Evolutionary conservation across 2,113 vertebrate species (phyloP).

Genomic region (Arvicanthis niloticus): DNA sequence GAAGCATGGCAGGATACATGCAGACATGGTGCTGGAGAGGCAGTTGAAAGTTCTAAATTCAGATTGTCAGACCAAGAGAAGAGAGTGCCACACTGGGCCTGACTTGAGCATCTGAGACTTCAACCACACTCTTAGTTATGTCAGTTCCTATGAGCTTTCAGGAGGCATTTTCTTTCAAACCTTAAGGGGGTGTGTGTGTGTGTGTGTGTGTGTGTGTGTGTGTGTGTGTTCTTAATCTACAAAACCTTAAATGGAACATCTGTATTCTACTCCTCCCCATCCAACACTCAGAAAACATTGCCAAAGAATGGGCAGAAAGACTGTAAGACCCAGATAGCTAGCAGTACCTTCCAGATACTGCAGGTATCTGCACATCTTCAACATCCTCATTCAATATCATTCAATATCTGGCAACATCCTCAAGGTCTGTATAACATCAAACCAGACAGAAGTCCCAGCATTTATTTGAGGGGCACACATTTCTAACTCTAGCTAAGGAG

Average conservation of each 20-base stretch:
- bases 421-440: background rate
- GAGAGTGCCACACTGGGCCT: background rate
- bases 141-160: background rate
- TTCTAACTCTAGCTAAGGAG: background rate
- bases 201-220: no score
- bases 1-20: background rate
- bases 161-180: background rate
- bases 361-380: background rate
- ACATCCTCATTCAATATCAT: no score
- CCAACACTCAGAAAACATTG: background rate
- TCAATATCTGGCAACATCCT: background rate
- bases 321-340: background rate
- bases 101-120: background rate
- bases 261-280: background rate
- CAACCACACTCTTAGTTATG: background rate
- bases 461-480: accelerated
- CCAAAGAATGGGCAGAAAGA: background rate
- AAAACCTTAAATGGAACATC: background rate
- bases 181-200: no score
- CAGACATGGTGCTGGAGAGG: background rate
- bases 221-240: background rate
- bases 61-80: background rate
- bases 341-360: background rate
- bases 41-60: background rate
- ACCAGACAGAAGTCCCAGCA: background rate